Base-by-base conservation (phyloP, 2,797 vertebrate genomes). In the Crenichthys baileyi region DNA sequence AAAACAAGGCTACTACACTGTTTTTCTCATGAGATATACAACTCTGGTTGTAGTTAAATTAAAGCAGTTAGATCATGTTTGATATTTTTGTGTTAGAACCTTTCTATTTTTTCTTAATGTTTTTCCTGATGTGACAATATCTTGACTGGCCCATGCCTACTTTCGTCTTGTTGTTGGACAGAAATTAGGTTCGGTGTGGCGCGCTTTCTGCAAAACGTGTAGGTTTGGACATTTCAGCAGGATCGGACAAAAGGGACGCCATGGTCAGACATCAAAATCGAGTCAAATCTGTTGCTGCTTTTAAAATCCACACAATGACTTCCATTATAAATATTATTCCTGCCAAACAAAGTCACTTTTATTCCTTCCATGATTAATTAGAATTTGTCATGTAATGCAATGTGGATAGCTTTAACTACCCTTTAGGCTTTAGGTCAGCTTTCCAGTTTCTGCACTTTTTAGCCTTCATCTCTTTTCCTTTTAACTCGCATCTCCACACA, bases 331-430 rank as follows among this genome's bases (percentile, higher is more conserved):
- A 86, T 84, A 65, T 77, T 91, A 90, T 91, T 91, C 93, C 94
- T 94, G 93, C 92, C 93, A 94, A 93, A 93, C 80, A 85, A 87
- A 85, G 91, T 93, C 92, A 94, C 92, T 92, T 94, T 93, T 79
- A 84, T 86, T 88, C 82, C 83, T 83, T 87, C 76, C 73, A 50
- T 73, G 79, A 88, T 82, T 81, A 79, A 58, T 70, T 50, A 51
- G 71, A 70, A 61, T 75, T 79, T 75, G 65, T 72, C 74, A 58
- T 82, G 76, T 88, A 79, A 90, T 89, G 88, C 82, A 82, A 87
- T 68, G 75, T 53, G 18, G 78, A 77, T 87, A 85, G 89, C 90
- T 93, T 94, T 91, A 93, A 89, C 79, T 87, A 83, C 83, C 78
- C 82, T 44, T 74, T 87, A 86, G 85, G 79, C 82, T 90, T 88